Evolutionary conservation across 2,888 invertebrate genomes (phyloP).

Genomic region (Lasioglossum zephyrum): DNA sequence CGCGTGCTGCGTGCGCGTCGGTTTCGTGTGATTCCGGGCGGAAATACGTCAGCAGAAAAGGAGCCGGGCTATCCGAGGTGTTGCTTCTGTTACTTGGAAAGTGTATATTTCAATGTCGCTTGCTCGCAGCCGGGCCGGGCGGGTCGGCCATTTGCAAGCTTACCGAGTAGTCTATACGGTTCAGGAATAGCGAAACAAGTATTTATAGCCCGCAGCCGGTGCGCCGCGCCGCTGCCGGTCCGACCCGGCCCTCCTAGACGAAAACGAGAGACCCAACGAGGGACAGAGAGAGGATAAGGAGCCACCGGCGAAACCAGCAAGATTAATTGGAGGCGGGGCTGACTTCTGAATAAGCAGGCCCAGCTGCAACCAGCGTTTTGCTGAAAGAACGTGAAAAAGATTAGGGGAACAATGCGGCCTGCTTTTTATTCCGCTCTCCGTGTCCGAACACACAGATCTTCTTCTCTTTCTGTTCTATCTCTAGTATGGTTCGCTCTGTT

Average conservation of each 20-base stretch:
- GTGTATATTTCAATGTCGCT: slow-evolving; percentile 66
- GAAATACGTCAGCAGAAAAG: slow-evolving; percentile 42
- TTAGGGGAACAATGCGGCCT: slow-evolving; percentile 45
- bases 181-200: slow-evolving; percentile 66
- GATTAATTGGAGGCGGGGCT: slow-evolving; percentile 54
- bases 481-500: neutral
- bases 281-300: slow-evolving; percentile 44
- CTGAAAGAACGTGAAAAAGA: slow-evolving; percentile 50
- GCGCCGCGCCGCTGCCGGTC: neutral
- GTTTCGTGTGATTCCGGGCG: slow-evolving; percentile 41
- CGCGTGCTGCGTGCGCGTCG: slow-evolving; percentile 7
- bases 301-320: slow-evolving; percentile 36
- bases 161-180: slow-evolving; percentile 58
- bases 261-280: slow-evolving; percentile 24
- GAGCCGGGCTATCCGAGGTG: slow-evolving; percentile 46
- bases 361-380: slow-evolving; percentile 42
- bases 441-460: slow-evolving; percentile 20
- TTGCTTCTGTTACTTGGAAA: slow-evolving; percentile 64
- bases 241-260: neutral
- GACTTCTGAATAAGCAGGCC: slow-evolving; percentile 52
- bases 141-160: slow-evolving; percentile 65
- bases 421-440: slow-evolving; percentile 22
- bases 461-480: neutral
- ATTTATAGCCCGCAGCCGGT: slow-evolving; percentile 62
- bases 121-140: slow-evolving; percentile 19